Conservation (phyloP, 2,797 vertebrate genomes). For the Lutjanus campechanus region DNA sequence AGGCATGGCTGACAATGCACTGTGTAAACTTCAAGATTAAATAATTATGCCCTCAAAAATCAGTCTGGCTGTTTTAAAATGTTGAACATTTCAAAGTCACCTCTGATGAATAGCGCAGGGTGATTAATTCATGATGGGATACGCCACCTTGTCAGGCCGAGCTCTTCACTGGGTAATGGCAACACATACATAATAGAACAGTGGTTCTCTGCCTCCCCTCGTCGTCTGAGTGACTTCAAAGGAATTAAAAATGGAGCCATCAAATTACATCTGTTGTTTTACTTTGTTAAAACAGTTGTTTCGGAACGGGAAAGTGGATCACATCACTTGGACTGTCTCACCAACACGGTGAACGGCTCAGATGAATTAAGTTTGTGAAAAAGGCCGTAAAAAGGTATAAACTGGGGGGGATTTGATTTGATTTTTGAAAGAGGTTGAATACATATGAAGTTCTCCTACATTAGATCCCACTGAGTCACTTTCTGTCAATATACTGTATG, state of each 20-base stretch:
- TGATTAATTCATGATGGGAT: constrained; percentile 78
- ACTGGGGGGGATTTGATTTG: background rate
- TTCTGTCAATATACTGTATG: background rate
- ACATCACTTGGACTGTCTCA: background rate
- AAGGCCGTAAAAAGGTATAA: background rate
- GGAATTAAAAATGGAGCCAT: constrained; percentile 67
- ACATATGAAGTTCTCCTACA: background rate
- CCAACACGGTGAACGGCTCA: background rate
- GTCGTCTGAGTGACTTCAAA: constrained; percentile 59
- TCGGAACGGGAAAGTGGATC: constrained; percentile 9
- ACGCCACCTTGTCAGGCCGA: constrained; percentile 68
- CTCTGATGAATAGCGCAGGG: constrained; percentile 69
- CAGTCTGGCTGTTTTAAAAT: constrained; percentile 56
- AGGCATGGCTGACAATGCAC: constrained; percentile 18
- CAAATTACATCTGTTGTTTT: constrained; percentile 64
- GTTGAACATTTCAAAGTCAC: constrained; percentile 77
- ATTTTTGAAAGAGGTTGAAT: background rate
- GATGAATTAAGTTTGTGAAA: background rate
- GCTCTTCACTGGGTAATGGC: constrained; percentile 66
- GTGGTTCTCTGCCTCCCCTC: constrained; percentile 44
- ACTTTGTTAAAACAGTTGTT: constrained; percentile 36
- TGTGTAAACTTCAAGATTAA: constrained; percentile 42
- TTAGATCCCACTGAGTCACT: background rate
- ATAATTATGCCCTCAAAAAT: constrained; percentile 52
- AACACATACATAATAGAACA: constrained; percentile 77